Percentiles rank a stretch among this genome's conserved stretches.
These are phyloP conservation scores for Macrosteles quadrilineatus DNA, from an alignment of 1,140 invertebrate species.

Conservation along the genomic window DNA sequence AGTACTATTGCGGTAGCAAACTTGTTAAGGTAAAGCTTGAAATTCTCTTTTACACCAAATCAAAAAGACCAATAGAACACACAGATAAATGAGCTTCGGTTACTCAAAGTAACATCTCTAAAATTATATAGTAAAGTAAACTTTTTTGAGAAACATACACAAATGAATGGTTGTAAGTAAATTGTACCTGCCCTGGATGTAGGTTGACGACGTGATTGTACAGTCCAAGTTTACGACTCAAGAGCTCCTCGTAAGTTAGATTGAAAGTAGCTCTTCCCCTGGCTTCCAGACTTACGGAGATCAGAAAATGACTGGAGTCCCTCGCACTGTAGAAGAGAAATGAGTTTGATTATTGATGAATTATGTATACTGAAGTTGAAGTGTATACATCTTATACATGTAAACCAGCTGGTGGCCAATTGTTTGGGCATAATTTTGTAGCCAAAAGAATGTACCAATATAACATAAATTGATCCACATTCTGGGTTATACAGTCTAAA, in stretches of 20 bases:
- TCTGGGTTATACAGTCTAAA: background rate
- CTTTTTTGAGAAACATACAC: too few species aligned
- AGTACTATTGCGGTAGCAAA: too few species aligned
- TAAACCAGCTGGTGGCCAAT: background rate
- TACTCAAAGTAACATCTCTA: too few species aligned
- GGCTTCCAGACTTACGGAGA: constrained; percentile 62
- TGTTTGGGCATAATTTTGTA: background rate
- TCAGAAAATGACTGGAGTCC: constrained; percentile 64
- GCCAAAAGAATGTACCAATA: background rate
- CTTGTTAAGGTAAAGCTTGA: too few species aligned
- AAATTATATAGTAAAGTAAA: too few species aligned
- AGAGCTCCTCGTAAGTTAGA: constrained; percentile 65
- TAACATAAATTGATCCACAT: background rate
- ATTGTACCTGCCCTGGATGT: constrained; percentile 55
- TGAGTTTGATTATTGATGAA: background rate
- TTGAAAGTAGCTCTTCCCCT: constrained; percentile 60
- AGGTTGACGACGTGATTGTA: constrained; percentile 65
- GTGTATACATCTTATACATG: background rate
- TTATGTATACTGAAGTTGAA: too few species aligned
- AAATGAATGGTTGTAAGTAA: too few species aligned
- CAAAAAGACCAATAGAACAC: too few species aligned
- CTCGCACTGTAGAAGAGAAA: constrained; percentile 53
- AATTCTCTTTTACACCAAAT: too few species aligned
- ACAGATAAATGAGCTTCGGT: too few species aligned
- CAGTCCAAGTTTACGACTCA: constrained; percentile 57